Evolutionary conservation across 2,888 invertebrate species (phyloP), one percentile per base, ranked within the genome.

Genomic region (Volucella bombylans): DNA sequence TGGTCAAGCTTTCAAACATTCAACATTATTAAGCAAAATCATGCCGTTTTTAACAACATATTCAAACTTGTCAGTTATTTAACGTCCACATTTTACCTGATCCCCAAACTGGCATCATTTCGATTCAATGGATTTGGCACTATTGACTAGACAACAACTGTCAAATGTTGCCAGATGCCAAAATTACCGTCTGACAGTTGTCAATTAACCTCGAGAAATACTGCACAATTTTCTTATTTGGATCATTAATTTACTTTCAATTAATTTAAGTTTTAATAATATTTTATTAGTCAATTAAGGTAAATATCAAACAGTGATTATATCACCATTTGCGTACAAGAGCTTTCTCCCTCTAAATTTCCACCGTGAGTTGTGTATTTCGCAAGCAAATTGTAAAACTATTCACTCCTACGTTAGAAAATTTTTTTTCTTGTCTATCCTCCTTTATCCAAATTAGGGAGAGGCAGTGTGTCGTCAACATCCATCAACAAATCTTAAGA

Each of bases 401-500:
- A 41, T 47, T 31, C 47, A 77, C 78, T 77, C 49, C 69, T 74
- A 78, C 78, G 18, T 65, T 65, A 23, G 41, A 68, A 57, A 81
- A 61, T 62, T 62, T 47, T 62, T 47, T 59, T 38, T 72, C 39
- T 52, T 71, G 49, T 54, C 68, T 43, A 67, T 80, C 74, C 62
- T 69, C 65, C 83, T 71, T 55, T 39, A 41, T 65, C 83, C 83
- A 80, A 83, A 83, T 83, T 80, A 74, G 83, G 83, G 80, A 83
- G 83, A 83, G 83, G 79, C 83, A 64, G 43, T 39, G 65, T 82
- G 50, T 79, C 68, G 69, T 79, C 78, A 43, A 72, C 49, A 68
- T 68, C 57, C 74, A 71, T 68, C 80, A 76, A 77, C 52, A 41
- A 43, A 50, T 69, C 62, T 69, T 68, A 41, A 50, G 64, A 81